A percentile compares a stretch with the other conserved stretches of the same genome.
These are phyloP conservation scores for Muraenolepis orangiensis DNA, from an alignment of 2,797 vertebrate genomes.

Conservation along the genomic window DNA sequence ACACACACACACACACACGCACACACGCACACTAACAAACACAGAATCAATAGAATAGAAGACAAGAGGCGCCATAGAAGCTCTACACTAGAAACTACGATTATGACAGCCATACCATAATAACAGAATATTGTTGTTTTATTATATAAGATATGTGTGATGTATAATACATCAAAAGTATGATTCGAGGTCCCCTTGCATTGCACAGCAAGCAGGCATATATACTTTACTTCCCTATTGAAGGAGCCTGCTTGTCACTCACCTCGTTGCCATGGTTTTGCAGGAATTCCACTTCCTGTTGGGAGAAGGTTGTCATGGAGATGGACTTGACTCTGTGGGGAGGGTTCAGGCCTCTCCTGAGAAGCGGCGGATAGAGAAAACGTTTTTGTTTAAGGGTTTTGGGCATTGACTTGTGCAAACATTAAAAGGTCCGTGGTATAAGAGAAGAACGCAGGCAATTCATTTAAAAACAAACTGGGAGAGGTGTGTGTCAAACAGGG, in stretches of 20 bases:
- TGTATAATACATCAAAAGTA: not conserved
- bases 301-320: slow-evolving; percentile 94
- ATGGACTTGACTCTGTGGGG: slow-evolving; percentile 93
- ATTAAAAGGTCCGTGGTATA: not conserved
- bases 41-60: not conserved
- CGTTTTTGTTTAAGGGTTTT: not conserved
- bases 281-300: slow-evolving; percentile 89
- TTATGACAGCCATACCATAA: not conserved
- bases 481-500: not conserved
- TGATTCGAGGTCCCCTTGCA: not conserved
- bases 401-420: not conserved
- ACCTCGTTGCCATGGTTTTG: slow-evolving; percentile 91
- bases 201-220: not conserved
- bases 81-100: not conserved
- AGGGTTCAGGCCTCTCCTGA: slow-evolving; percentile 89
- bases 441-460: not conserved
- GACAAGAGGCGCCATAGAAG: not conserved
- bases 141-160: not conserved
- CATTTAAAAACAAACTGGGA: not conserved
- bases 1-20: not conserved
- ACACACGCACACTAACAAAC: not conserved
- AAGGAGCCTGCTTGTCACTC: slow-evolving; percentile 46
- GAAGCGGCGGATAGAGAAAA: slow-evolving; percentile 36
- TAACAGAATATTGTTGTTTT: not conserved
- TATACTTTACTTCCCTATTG: not conserved